Evolutionary conservation across 2,888 invertebrate genomes (phyloP).

Genomic region (Drosophila koepferae): DNA sequence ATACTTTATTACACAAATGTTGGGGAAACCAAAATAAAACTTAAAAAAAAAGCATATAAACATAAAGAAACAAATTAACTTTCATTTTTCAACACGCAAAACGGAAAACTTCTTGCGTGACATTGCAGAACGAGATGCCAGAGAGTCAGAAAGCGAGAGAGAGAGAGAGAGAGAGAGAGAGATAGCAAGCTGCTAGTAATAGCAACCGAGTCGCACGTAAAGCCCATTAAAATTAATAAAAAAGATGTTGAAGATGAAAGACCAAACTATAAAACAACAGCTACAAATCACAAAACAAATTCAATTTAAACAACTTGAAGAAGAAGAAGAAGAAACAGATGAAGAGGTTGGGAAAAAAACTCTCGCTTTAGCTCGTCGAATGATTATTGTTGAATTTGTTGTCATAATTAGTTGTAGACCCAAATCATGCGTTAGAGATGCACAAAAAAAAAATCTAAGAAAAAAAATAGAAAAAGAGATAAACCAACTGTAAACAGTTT

Average conservation of each 20-base stretch:
- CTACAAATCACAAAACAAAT: slow-evolving; percentile 58
- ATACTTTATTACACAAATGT: slow-evolving; percentile 33
- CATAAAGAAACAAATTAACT: slow-evolving; percentile 57
- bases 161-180: slow-evolving; percentile 2
- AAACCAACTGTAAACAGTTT: slow-evolving; percentile 53
- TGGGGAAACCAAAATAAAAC: slow-evolving; percentile 10
- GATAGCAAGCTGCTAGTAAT: slow-evolving; percentile 19
- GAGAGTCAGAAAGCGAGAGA: slow-evolving; percentile 5
- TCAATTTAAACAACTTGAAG: slow-evolving; percentile 40
- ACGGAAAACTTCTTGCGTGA: slow-evolving; percentile 74
- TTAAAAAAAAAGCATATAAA: slow-evolving; percentile 10
- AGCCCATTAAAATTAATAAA: slow-evolving; percentile 70
- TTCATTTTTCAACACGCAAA: slow-evolving; percentile 79
- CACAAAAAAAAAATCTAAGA: slow-evolving; percentile 12
- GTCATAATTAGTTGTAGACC: slow-evolving; percentile 66
- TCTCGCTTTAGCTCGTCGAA: slow-evolving; percentile 52
- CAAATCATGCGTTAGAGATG: slow-evolving; percentile 57
- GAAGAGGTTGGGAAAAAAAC: slow-evolving; percentile 18
- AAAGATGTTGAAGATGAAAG: slow-evolving; percentile 17
- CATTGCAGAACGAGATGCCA: slow-evolving; percentile 61
- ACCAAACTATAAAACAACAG: slow-evolving; percentile 36
- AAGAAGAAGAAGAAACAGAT: background rate
- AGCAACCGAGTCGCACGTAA: slow-evolving; percentile 59
- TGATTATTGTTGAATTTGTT: slow-evolving; percentile 29
- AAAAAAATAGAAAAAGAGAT: background rate